Evolutionary conservation across 2,888 invertebrate genomes (phyloP), one percentile per base, ranked within the genome.

Genomic region (Macrophya alboannulata): DNA sequence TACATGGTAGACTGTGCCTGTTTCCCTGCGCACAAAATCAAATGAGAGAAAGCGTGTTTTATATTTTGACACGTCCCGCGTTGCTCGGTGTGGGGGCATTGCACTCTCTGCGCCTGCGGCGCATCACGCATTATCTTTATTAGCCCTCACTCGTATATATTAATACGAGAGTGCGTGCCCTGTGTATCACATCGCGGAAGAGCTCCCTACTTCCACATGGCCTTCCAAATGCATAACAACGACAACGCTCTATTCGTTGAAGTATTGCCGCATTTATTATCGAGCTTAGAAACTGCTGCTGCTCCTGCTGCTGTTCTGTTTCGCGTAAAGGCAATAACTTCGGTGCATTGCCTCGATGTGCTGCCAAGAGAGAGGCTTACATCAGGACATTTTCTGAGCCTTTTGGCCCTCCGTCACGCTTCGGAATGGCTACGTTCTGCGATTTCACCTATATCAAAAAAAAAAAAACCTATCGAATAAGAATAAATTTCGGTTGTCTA

Each of bases 81-180:
- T 31, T n/a, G 55, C n/a, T 31, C 55, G n/a, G 48, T 25, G 31
- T 25, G 55, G 77, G 55, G 71, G 72, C 51, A 51, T 72, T 51
- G 84, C 84, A 84, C 71, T 72, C 51, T 15, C 12, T 65, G n/a
- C 48, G 79, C 76, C 76, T 85, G 85, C 65, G 65, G 77, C 85
- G 79, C 76, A 76, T 79, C 85, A 85, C 45, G 85, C 85, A 85
- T 85, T 85, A 85, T 85, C 85, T 85, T 85, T 85, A 85, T 85
- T 85, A 68, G 85, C 59, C 81, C 59, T 81, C 40, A 84, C 79
- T 79, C 31, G 37, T 79, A 65, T 59, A 85, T 79, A 79, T 79
- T 85, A 79, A 85, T 85, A 79, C 59, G 79, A 55, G 85, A 65
- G 74, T 76, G 85, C 76, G 79, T 74, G 72, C 74, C 62, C 84